Evolutionary conservation across 2,113 vertebrate genomes (phyloP), one percentile per base, ranked within the genome.

Genomic region (Eudyptes chrysolophus): DNA sequence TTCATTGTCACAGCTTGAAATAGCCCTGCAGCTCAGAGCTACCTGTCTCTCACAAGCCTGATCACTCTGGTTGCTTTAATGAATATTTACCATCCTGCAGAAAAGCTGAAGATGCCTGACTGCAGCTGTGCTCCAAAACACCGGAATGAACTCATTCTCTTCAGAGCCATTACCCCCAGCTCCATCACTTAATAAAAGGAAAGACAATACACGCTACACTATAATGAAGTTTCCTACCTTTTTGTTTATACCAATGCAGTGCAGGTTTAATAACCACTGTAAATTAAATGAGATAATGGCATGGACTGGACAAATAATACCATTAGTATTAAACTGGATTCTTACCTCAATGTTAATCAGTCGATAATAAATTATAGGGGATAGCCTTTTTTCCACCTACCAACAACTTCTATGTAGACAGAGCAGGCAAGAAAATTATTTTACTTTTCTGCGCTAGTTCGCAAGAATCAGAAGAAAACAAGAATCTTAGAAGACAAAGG

Each of bases 1-100:
- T 96, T 55, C 48, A n/a, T n/a, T 66, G 52, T 44, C 79, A 60
- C 44, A 89, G 77, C n/a, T 69, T 49, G 71, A 91, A 86, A 69
- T 3, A 91, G 26, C 57, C 82, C 72, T 55, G 66, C 76, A 64
- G 64, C 89, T 88, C 64, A 44, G 82, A 92, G 71, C 54, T 91
- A 90, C 92, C 95, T 82, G 52, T 46, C 58, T 89, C 76, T 58
- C 34, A 34, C 20, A n/a, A 71, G 66, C 85, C 52, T 76, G 65
- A 84, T 90, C 13, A 3, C n/a, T 72, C 36, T 24, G 22, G 42
- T 75, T 77, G 46, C 40, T 96, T 58, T 90, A 88, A 96, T 94
- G 84, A 96, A 84, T 92, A 97, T 98, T 98, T 84, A 93, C 79
- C 81, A 83, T 42, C 46, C 82, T 93, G 95, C 92, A 96, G 92